Base-by-base conservation (phyloP, 1,140 invertebrate genomes). In the Drosophila littoralis region DNA sequence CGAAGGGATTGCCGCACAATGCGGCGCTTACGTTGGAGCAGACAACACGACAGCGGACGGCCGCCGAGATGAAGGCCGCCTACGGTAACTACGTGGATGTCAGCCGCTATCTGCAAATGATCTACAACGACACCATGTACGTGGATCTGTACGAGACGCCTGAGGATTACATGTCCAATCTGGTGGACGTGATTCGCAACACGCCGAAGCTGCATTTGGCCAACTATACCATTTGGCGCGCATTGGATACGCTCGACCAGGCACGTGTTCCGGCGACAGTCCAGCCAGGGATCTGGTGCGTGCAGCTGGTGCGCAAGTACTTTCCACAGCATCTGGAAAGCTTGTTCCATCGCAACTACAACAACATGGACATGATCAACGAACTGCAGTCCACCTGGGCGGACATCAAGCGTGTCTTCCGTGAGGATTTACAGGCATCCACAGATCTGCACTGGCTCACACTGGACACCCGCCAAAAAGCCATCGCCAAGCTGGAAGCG, bases 281-380 rank as follows among this genome's bases (percentile, higher is more conserved):
- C 96, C 10, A 97, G 97, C 95, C 97, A 96, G 71, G 76, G 10
- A 32, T 93, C 95, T 40, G 93, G 90, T 92, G 90, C 12, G 76
- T 91, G 6, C 79, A 88, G 15, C 71, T 81, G 52, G 77, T 85
- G 12, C 85, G 81, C 10, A 63, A 86, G 1, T 91, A 74, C 35
- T 89, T 91, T 17, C 90, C 90, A 0, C 71, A 76, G 40, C 90
- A 90, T 13, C 60, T 92, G 52, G 97, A 98, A 2, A 95, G 96
- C 0, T 94, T 98, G 92, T 99, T 98, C 92, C 97, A 98, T 1
- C 93, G 94, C 61, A 96, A 96, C 86, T 96, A 97, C 92, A 94
- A 98, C 95, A 98, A 97, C 1, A 92, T 98, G 61, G 94, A 95
- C 9, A 98, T 98, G 96, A 97, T 97, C 7, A 94, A 94, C 77